phyloP scores from a whole-genome alignment of 2,888 invertebrate species.

The Cheilosia grossa region DNA sequence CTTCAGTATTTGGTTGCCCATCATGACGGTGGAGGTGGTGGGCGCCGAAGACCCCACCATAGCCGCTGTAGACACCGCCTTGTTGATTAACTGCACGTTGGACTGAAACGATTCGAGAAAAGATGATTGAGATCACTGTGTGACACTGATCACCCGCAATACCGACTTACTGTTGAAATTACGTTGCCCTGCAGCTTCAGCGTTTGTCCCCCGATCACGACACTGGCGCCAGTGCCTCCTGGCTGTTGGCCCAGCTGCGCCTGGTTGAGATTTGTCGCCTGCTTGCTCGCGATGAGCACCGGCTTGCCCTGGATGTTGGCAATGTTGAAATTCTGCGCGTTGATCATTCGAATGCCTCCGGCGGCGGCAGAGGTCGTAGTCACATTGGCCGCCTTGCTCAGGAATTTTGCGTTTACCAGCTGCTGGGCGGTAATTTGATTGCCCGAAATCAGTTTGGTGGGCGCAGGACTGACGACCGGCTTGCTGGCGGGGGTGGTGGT shows the following conservation, averaged over 20 bases:
- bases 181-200: conserved; percentile 82
- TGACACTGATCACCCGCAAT: conserved; percentile 18
- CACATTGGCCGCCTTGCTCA: conserved; percentile 79
- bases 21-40: conserved; percentile 82
- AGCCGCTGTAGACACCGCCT: conserved; percentile 63
- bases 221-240: conserved; percentile 81
- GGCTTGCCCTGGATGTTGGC: conserved; percentile 85
- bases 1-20: conserved; percentile 82
- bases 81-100: conserved; percentile 76
- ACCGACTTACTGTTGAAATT: conserved; percentile 74
- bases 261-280: conserved; percentile 62
- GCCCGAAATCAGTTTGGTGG: conserved; percentile 75
- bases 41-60: conserved; percentile 58
- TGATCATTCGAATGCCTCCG: conserved; percentile 84
- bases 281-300: conserved; percentile 84
- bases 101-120: conserved; percentile 55
- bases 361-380: conserved; percentile 64
- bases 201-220: conserved; percentile 82
- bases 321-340: conserved; percentile 83
- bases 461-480: conserved; percentile 58
- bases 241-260: conserved; percentile 83
- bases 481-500: conserved; percentile 66
- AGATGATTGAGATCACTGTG: neutral
- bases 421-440: conserved; percentile 80
- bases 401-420: conserved; percentile 84